These are phyloP conservation scores for Parnassius mnemosyne DNA, from an alignment of 2,888 invertebrate species.

Conservation along the genomic window DNA sequence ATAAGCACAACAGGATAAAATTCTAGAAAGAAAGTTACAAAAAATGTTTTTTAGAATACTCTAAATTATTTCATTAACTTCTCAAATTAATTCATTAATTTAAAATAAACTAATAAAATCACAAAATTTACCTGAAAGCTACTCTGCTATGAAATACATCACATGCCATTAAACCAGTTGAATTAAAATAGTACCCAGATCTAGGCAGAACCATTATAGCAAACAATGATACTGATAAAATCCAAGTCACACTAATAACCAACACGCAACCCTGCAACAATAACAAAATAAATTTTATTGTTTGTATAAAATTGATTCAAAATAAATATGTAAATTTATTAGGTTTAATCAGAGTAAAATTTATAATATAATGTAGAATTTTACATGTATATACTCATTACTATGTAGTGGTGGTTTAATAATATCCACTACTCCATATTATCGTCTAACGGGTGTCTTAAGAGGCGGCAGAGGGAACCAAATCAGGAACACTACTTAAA, in stretches of 20 bases:
- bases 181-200: conserved; percentile 93
- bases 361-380: too few relatives aligned
- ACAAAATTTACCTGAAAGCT: conserved; percentile 75
- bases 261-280: conserved; percentile 89
- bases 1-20: conserved; percentile 91
- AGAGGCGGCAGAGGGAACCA: too few relatives aligned
- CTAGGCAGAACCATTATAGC: conserved; percentile 90
- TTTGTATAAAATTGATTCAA: neutral
- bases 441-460: too few relatives aligned
- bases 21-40: conserved; percentile 71
- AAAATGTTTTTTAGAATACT: neutral
- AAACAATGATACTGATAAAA: conserved; percentile 90
- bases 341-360: too few relatives aligned
- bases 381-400: too few relatives aligned
- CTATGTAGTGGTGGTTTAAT: too few relatives aligned
- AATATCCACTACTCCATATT: too few relatives aligned
- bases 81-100: neutral
- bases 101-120: neutral
- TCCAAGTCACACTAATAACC: conserved; percentile 92
- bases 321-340: too few relatives aligned
- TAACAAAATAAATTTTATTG: conserved; percentile 42
- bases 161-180: conserved; percentile 91
- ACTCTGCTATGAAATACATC: conserved; percentile 92
- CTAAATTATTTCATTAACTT: neutral
- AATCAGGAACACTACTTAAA: too few relatives aligned